Conservation (phyloP, 2,797 vertebrate genomes). For the Ispidina picta region DNA sequence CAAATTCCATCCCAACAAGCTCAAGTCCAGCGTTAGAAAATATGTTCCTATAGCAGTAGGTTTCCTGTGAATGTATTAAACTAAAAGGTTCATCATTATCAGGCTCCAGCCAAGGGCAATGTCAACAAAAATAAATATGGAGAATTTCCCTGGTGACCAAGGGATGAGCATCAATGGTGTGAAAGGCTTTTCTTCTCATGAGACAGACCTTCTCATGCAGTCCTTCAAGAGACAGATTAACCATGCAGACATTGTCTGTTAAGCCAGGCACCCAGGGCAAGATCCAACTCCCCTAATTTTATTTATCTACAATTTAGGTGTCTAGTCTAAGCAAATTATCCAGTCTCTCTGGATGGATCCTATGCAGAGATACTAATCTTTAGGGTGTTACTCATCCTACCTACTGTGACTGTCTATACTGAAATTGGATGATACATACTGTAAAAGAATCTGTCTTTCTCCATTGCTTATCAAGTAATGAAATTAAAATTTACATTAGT, state of each 20-base stretch:
- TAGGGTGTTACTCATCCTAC: background rate
- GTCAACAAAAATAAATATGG: too few species aligned
- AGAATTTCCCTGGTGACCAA: too few species aligned
- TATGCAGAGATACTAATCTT: background rate
- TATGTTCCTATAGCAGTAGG: too few species aligned
- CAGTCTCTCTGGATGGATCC: background rate
- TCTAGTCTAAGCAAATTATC: conserved; percentile 2
- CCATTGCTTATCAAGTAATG: background rate
- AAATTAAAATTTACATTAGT: background rate
- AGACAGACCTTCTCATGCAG: too few species aligned
- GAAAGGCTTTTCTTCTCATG: too few species aligned
- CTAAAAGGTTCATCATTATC: too few species aligned
- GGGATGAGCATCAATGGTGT: too few species aligned
- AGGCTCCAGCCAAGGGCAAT: too few species aligned
- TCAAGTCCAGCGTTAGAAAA: too few species aligned
- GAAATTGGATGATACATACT: background rate
- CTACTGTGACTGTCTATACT: background rate
- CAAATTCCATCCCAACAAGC: too few species aligned
- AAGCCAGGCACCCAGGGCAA: background rate
- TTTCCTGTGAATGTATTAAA: too few species aligned
- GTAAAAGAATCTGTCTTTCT: background rate
- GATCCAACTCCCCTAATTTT: background rate
- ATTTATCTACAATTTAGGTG: background rate
- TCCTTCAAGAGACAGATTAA: too few species aligned
- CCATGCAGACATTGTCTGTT: background rate